These are phyloP conservation scores for Drosophila kanekoi DNA, from an alignment of 2,888 invertebrate genomes.

Conservation along the genomic window DNA sequence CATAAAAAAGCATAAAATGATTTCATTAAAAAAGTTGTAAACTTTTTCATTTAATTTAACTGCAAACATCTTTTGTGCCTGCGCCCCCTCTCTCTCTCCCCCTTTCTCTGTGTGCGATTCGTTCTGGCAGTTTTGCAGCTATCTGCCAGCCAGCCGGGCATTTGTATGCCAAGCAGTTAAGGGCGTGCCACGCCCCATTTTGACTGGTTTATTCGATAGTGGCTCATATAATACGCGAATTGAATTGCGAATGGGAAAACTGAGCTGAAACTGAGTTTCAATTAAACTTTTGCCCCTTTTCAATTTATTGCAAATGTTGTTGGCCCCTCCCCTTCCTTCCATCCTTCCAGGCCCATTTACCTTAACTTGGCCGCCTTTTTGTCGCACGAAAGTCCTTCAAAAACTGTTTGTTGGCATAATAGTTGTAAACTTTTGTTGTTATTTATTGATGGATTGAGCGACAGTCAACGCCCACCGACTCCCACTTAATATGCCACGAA, in stretches of 20 bases:
- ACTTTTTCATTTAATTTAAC: slow-evolving; percentile 81
- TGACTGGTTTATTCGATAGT: neutral
- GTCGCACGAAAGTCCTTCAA: slow-evolving; percentile 41
- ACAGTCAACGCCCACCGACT: neutral
- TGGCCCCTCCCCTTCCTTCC: neutral
- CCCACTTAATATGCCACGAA: neutral
- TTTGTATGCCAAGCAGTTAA: slow-evolving; percentile 21
- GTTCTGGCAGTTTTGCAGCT: slow-evolving; percentile 6
- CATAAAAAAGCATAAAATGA: slow-evolving; percentile 73
- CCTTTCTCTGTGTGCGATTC: neutral
- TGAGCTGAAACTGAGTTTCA: slow-evolving; percentile 54
- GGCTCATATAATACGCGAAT: slow-evolving; percentile 40
- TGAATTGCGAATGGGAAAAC: slow-evolving; percentile 47
- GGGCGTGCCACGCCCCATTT: slow-evolving; percentile 27
- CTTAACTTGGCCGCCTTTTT: slow-evolving; percentile 29
- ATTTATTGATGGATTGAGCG: slow-evolving; percentile 2
- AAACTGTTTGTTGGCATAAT: slow-evolving; percentile 32
- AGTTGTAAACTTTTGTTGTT: slow-evolving; percentile 25
- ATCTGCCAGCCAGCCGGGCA: slow-evolving; percentile 26
- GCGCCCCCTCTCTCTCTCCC: slow-evolving; percentile 12
- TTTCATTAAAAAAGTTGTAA: slow-evolving; percentile 80
- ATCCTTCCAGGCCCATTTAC: too few relatives aligned
- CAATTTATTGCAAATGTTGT: slow-evolving; percentile 49
- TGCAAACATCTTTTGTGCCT: slow-evolving; percentile 79
- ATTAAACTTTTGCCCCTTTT: slow-evolving; percentile 73